Evolutionary conservation across 2,113 vertebrate genomes (phyloP).

Genomic region (Lucifuga dentata): DNA sequence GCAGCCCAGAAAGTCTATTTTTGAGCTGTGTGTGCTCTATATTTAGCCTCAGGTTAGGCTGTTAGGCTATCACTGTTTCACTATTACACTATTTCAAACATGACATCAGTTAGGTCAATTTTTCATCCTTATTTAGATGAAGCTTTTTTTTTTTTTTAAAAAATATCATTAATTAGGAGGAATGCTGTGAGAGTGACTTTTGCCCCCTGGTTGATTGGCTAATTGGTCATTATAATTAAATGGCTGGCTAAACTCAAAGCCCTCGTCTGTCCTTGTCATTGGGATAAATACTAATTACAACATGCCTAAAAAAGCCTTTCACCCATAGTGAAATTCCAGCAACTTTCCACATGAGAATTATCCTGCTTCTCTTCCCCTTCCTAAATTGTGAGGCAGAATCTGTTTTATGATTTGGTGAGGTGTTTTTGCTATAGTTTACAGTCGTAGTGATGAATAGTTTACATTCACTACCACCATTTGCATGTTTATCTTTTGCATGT

Average conservation of each 20-base stretch:
- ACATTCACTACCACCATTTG: not conserved
- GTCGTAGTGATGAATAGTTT: too few relatives aligned
- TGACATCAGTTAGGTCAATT: constrained; percentile 10
- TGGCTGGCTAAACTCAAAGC: constrained; percentile 46
- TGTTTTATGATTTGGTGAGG: too few relatives aligned
- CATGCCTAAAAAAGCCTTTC: not conserved
- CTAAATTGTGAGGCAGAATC: too few relatives aligned
- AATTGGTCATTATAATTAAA: constrained; percentile 76
- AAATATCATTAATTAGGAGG: constrained; percentile 59
- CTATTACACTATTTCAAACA: not conserved
- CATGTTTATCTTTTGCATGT: not conserved
- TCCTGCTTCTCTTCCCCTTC: too few relatives aligned
- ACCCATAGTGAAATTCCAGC: too few relatives aligned
- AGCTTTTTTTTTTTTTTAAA: constrained; percentile 61
- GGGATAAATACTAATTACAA: constrained; percentile 22
- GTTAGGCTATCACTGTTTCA: too few relatives aligned
- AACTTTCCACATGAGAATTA: too few relatives aligned
- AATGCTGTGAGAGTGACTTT: constrained; percentile 27
- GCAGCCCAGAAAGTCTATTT: constrained; percentile 7
- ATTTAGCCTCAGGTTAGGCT: not conserved
- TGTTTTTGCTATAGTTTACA: too few relatives aligned
- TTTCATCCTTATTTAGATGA: constrained; percentile 16
- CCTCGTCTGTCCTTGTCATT: constrained; percentile 3
- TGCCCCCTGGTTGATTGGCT: constrained; percentile 52
- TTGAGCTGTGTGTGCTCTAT: not conserved